Base-by-base conservation (phyloP, 2,888 invertebrate species). In the Phoronis australis region DNA sequence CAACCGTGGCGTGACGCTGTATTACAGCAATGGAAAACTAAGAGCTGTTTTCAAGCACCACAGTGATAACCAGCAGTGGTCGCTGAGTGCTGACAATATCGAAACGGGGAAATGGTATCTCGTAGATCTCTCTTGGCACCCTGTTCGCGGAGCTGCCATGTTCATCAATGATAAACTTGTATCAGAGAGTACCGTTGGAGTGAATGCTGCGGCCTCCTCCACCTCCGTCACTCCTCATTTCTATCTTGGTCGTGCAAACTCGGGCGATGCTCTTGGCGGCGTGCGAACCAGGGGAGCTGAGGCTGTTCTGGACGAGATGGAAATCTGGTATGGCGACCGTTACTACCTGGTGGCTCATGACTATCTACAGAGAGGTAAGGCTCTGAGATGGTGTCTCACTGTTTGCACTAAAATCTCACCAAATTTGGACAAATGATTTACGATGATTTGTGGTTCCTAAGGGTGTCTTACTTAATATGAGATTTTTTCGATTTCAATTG, bases 301-400 rank as follows among this genome's bases (percentile, higher is more conserved):
- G 35, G 61, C 68, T 56, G 59, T 57, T 21, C 47, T 66, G 3
- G 71, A 71, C 48, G 65, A 71, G 35, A 48, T 66, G 57, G 68
- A 69, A 42, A 54, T 69, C n/a, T 68, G 68, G 69, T 68, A 69
- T 52, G 65, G 59, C 0, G 47, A 62, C 4, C 51, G 71, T 18
- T 65, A 65, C 22, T 59, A 62, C 39, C 52, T 71, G 25, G 6
- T 69, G 40, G 71, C 71, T 24, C 64, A 64, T 51, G 63, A 60
- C 43, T 66, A 68, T 48, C 64, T 71, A 38, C 31, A 63, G 3
- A 47, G 69, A 60, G 66, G 70, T 70, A 62, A 47, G 60, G 40
- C 31, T 31, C n/a, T n/a, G 22, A 26, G n/a, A 22, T 27, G 22
- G 35, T 42, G 23, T 12, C 0, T 15, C 9, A 24, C 25, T 42